Evolutionary conservation across 23 tunicate species (phyloP).

Genomic region (Ascidia mentula): DNA sequence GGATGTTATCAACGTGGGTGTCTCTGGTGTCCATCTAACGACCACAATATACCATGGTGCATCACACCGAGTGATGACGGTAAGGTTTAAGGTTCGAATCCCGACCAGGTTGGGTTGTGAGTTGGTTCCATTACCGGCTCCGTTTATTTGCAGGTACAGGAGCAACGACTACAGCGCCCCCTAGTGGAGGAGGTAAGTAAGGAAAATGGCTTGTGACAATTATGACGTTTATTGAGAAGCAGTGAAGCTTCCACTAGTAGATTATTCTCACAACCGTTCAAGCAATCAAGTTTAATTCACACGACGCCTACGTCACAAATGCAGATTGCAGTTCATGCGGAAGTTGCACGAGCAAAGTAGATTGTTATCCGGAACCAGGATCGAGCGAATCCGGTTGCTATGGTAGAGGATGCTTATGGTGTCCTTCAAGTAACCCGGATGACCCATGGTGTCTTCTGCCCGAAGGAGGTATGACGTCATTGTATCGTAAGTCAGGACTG

Average conservation of each 20-base stretch:
- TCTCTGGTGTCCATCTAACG: constrained; percentile 79
- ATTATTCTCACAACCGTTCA: background rate
- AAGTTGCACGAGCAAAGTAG: constrained; percentile 59
- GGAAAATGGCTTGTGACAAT: no score
- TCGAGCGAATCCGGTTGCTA: constrained; percentile 86
- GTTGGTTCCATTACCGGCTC: background rate
- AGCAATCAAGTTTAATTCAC: background rate
- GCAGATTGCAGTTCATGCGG: constrained; percentile 43
- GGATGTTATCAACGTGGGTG: constrained; percentile 89
- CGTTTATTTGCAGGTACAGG: background rate
- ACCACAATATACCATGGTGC: constrained; percentile 88
- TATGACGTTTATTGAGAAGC: no score
- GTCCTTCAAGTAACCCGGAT: constrained; percentile 45
- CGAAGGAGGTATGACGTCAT: constrained; percentile 42
- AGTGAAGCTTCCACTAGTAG: no score
- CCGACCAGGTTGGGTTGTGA: background rate
- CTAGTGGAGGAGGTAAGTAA: background rate
- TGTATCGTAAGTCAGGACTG: no score
- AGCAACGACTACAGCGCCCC: background rate
- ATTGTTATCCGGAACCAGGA: constrained; percentile 97
- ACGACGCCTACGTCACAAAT: no score
- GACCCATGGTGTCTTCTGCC: constrained; percentile 95
- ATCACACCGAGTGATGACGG: constrained; percentile 42
- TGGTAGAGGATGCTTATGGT: constrained; percentile 93
- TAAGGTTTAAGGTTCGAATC: background rate